Evolutionary conservation across 2,888 invertebrate species (phyloP).

Genomic region (Chloroclysta siterata): DNA sequence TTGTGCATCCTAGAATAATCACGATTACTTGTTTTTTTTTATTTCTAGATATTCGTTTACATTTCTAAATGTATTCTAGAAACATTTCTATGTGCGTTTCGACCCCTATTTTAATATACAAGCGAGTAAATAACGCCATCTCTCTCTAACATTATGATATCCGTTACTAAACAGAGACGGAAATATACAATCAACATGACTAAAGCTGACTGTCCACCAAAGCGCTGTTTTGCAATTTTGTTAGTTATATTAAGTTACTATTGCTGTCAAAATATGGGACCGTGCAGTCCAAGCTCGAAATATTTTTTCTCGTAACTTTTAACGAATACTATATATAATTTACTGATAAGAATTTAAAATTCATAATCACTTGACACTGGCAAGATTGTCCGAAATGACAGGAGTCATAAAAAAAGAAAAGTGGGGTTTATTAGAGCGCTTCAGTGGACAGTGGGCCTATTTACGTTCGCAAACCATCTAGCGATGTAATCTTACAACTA

Average conservation of each 20-base stretch:
- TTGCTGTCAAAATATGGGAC: not conserved
- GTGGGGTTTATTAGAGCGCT: slow-evolving; percentile 6
- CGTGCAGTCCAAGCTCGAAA: no score
- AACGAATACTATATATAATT: not conserved
- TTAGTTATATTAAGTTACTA: not conserved
- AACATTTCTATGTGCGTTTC: slow-evolving; percentile 36
- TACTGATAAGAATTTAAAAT: not conserved
- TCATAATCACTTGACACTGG: not conserved
- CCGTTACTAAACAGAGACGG: slow-evolving; percentile 30
- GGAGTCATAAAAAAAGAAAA: not conserved
- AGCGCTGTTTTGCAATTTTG: not conserved
- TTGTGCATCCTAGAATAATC: slow-evolving; percentile 13
- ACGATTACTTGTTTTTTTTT: not conserved
- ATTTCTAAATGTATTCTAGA: slow-evolving; percentile 34
- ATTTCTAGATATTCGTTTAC: slow-evolving; percentile 20
- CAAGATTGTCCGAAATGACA: not conserved
- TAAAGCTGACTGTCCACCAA: slow-evolving; percentile 18
- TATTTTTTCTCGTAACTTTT: no score
- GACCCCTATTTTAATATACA: slow-evolving; percentile 28
- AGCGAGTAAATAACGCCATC: slow-evolving; percentile 28
- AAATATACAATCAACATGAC: slow-evolving; percentile 24
- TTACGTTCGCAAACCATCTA: slow-evolving; percentile 37
- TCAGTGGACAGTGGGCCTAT: slow-evolving; percentile 15
- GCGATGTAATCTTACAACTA: slow-evolving; percentile 41
- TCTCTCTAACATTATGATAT: slow-evolving; percentile 30